phyloP scores from a whole-genome alignment of 1,140 invertebrate genomes.

The Leptinotarsa lineolata region DNA sequence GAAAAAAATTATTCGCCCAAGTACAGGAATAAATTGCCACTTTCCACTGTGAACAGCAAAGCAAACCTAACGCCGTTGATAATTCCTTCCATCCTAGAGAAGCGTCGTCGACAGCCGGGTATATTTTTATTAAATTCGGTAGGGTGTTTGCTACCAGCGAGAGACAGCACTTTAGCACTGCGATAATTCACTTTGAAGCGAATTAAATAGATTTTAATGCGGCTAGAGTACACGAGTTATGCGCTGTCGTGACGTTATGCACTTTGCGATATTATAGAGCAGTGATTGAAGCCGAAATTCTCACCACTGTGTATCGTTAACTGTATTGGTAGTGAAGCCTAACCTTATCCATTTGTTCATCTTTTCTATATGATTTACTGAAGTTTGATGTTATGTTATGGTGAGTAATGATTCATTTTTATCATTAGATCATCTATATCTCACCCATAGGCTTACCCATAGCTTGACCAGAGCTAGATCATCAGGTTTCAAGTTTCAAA shows the following conservation, averaged over 20 bases:
- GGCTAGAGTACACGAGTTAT: slow-evolving; percentile 3
- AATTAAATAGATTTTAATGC: slow-evolving; percentile 9
- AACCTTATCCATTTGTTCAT: too few species aligned
- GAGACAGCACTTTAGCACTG: slow-evolving; percentile 4
- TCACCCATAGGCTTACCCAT: too few species aligned
- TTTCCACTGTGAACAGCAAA: neutral
- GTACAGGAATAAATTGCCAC: neutral
- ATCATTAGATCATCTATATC: too few species aligned
- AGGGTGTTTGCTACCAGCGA: neutral
- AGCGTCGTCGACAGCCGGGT: neutral
- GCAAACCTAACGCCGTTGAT: neutral
- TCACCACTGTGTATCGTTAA: too few species aligned
- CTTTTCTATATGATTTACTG: too few species aligned
- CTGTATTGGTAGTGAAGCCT: too few species aligned
- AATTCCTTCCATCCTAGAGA: neutral
- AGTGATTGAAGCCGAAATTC: too few species aligned
- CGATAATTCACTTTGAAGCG: slow-evolving; percentile 3
- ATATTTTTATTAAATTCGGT: neutral
- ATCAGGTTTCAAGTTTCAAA: too few species aligned
- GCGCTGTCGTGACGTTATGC: neutral
- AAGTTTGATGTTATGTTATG: too few species aligned
- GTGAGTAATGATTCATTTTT: too few species aligned
- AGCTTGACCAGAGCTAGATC: too few species aligned
- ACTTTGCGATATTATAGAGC: too few species aligned
- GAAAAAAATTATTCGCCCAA: neutral